Evolutionary conservation across 2,888 invertebrate genomes (phyloP).

Genomic region (Yponomeuta malinellus): DNA sequence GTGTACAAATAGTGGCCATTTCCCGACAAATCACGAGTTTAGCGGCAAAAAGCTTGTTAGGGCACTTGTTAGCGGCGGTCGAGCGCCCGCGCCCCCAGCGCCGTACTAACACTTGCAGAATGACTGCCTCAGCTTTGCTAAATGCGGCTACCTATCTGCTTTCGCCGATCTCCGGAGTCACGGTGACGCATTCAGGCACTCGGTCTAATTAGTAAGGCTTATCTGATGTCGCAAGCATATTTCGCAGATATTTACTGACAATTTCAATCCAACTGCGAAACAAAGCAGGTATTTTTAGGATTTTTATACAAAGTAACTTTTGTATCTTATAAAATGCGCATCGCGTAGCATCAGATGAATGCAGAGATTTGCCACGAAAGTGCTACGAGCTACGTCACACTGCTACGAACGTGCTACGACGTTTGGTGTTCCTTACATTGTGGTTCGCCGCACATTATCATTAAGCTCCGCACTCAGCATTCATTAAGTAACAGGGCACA

Average conservation of each 20-base stretch:
- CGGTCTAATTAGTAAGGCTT: too few relatives aligned
- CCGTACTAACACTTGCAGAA: neutral
- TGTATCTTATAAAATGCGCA: neutral
- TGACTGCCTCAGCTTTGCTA: neutral
- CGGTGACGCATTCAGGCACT: too few relatives aligned
- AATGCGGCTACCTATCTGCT: neutral
- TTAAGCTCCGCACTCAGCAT: neutral
- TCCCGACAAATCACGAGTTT: slow-evolving; percentile 9
- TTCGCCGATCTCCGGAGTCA: too few relatives aligned
- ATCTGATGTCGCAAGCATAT: too few relatives aligned
- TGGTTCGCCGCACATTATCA: neutral
- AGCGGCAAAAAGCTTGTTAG: slow-evolving; percentile 14
- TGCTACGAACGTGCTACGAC: neutral
- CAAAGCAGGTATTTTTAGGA: too few relatives aligned
- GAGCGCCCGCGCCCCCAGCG: neutral
- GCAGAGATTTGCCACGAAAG: neutral
- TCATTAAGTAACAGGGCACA: neutral
- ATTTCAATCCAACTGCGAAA: too few relatives aligned
- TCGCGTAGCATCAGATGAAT: neutral
- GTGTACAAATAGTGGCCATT: slow-evolving; percentile 10
- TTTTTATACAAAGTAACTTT: neutral
- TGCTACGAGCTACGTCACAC: neutral
- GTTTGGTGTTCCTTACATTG: neutral
- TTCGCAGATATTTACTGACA: too few relatives aligned
- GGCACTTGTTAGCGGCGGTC: slow-evolving; percentile 7